Evolutionary conservation across 2,113 vertebrate species (phyloP), one percentile per base, ranked within the genome.

Genomic region (Geococcyx californianus): DNA sequence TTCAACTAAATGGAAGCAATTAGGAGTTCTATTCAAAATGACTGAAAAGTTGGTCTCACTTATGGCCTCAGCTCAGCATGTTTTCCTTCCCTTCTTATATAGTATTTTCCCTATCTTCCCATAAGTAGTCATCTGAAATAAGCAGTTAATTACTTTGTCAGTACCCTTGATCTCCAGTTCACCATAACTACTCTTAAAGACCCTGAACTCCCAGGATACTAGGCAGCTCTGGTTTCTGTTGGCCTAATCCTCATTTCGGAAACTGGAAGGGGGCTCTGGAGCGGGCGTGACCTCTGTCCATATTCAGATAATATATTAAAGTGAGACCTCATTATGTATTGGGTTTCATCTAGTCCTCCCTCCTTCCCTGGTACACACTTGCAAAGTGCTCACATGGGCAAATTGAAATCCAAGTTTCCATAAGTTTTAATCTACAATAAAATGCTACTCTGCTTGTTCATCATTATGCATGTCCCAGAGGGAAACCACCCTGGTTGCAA

Each of bases 401-500:
- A 84, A 86, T 21, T n/a, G 8, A 74, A 80, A 77, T 17, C 14
- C 38, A 40, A 38, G 9, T 47, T 77, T 87, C 82, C 9, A 0
- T 56, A 75, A 68, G 16, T 49, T 84, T 79, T n/a, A 91, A 44
- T 15, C 8, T 77, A 16, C 34, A 49, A 17, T 52, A 59, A 70
- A 59, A 38, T n/a, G 29, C n/a, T 67, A 10, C 26, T 42, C 31
- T 73, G 18, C 4, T 18, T 75, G 33, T 44, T 94, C 68, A 84
- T 25, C 58, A 52, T 52, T 40, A 47, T 26, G 8, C 40, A 60
- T 15, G 14, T 23, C 58, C 56, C 26, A 33, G 19, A 60, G 29
- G 34, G 24, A 89, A 94, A 94, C 47, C 40, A 89, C 47, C 10
- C 42, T 29, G 59, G 34, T 81, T 96, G 79, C 81, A 93, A 94